A percentile compares a stretch with the other conserved stretches of the same genome.
Evolutionary conservation across 2,113 vertebrate genomes (phyloP).

Genomic region (Crotalus tigris): DNA sequence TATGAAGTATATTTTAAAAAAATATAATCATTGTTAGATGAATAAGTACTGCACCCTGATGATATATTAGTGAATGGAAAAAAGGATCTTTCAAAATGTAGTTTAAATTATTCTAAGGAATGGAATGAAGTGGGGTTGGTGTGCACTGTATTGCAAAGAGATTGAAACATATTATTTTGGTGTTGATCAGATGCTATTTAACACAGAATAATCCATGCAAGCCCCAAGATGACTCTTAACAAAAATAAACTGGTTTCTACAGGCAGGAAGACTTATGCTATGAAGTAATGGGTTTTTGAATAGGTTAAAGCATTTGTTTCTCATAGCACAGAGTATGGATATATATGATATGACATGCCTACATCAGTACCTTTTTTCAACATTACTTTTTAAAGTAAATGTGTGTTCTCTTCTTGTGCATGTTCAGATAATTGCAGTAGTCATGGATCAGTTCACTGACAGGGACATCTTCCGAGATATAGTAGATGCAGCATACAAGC

Average conservation of each 20-base stretch:
- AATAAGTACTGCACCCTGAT: not conserved
- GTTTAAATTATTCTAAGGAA: not conserved
- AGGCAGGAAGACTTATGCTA: constrained; percentile 5
- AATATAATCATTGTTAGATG: not conserved
- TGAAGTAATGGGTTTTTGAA: constrained; percentile 21
- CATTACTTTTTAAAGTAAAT: constrained; percentile 12
- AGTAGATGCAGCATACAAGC: constrained; percentile 81
- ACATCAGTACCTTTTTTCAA: constrained; percentile 14
- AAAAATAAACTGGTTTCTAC: constrained; percentile 4
- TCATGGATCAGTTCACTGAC: constrained; percentile 94
- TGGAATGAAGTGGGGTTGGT: accelerated
- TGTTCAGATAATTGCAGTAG: constrained; percentile 86
- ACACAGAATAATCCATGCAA: not conserved
- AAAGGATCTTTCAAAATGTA: not conserved
- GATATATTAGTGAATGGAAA: not conserved
- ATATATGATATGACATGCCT: not conserved
- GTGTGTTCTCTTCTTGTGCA: not conserved
- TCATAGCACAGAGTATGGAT: not conserved
- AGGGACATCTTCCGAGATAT: constrained; percentile 89
- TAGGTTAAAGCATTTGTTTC: not conserved
- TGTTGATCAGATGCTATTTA: constrained; percentile 24
- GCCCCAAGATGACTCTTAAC: constrained; percentile 11
- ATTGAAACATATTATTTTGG: not conserved
- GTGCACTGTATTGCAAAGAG: not conserved
- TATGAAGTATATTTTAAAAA: not conserved